These are phyloP conservation scores for Formica exsecta DNA, from an alignment of 1,140 invertebrate species.

Conservation along the genomic window DNA sequence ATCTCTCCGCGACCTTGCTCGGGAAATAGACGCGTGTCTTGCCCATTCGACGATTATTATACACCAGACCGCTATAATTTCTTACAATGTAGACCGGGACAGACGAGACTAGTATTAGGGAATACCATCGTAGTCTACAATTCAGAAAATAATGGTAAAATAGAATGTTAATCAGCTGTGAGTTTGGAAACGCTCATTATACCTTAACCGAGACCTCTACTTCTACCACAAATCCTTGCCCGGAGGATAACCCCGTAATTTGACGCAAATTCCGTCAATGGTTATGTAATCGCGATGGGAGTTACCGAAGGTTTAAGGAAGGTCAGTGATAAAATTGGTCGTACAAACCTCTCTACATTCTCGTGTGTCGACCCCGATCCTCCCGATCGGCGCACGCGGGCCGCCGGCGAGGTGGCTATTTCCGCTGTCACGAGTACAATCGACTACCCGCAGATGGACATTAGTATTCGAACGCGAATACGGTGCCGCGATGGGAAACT, in stretches of 20 bases:
- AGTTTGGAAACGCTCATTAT: neutral
- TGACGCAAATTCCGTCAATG: constrained; percentile 2
- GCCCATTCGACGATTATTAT: constrained; percentile 27
- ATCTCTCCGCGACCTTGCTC: constrained; percentile 63
- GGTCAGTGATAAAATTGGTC: constrained; percentile 35
- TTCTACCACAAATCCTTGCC: no score
- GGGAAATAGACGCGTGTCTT: constrained; percentile 34
- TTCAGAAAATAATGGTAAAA: constrained; percentile 3
- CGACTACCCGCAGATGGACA: constrained; percentile 62
- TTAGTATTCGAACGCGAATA: constrained; percentile 71
- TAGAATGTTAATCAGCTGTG: neutral
- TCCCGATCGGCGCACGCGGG: constrained; percentile 27
- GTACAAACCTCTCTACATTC: neutral
- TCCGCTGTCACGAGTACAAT: constrained; percentile 72
- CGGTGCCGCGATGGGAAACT: constrained; percentile 68
- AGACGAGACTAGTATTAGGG: neutral
- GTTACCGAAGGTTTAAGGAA: constrained; percentile 19
- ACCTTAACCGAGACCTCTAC: no score
- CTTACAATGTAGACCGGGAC: neutral
- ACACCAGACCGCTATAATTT: neutral
- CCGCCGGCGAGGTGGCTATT: constrained; percentile 56
- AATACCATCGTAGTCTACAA: neutral
- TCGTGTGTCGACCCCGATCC: constrained; percentile 39
- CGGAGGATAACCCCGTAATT: constrained; percentile 17
- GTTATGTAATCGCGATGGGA: constrained; percentile 13